Conservation (phyloP, 2,888 invertebrate genomes). For the Eutolmus rufibarbis region DNA sequence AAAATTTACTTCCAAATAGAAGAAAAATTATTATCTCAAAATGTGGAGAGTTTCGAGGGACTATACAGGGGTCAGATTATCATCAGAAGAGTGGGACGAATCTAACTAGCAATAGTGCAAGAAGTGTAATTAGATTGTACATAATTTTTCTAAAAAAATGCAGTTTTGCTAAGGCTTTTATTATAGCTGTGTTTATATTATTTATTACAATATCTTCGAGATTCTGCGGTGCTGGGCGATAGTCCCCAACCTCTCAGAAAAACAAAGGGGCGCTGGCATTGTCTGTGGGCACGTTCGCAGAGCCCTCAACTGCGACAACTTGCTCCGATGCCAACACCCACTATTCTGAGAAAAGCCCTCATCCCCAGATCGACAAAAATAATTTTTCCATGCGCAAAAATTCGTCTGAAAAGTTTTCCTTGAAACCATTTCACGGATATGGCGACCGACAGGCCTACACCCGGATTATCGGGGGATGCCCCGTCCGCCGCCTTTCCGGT, state of each 20-base stretch:
- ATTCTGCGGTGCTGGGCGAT: neutral
- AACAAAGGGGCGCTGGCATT: neutral
- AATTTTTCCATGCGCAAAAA: conserved; percentile 27
- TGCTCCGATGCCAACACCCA: neutral
- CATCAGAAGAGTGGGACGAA: too few relatives aligned
- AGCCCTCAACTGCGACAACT: neutral
- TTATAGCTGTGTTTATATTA: neutral
- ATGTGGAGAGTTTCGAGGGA: too few relatives aligned
- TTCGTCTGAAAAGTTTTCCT: conserved; percentile 25
- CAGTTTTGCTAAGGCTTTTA: too few relatives aligned
- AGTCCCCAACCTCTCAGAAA: neutral
- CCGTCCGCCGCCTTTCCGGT: neutral
- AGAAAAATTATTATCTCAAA: too few relatives aligned
- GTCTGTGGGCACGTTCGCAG: conserved; percentile 18
- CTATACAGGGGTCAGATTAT: too few relatives aligned
- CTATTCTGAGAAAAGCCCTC: neutral
- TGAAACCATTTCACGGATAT: neutral
- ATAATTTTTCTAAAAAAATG: too few relatives aligned
- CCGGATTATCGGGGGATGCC: neutral
- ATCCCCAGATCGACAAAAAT: conserved; percentile 18
- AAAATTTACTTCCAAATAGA: too few relatives aligned
- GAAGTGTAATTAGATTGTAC: too few relatives aligned
- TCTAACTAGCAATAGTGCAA: too few relatives aligned
- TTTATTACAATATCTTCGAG: neutral
- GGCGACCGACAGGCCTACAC: neutral